These are phyloP conservation scores for Brachyrhaphis roseni DNA, from an alignment of 2,797 vertebrate genomes.

Conservation along the genomic window DNA sequence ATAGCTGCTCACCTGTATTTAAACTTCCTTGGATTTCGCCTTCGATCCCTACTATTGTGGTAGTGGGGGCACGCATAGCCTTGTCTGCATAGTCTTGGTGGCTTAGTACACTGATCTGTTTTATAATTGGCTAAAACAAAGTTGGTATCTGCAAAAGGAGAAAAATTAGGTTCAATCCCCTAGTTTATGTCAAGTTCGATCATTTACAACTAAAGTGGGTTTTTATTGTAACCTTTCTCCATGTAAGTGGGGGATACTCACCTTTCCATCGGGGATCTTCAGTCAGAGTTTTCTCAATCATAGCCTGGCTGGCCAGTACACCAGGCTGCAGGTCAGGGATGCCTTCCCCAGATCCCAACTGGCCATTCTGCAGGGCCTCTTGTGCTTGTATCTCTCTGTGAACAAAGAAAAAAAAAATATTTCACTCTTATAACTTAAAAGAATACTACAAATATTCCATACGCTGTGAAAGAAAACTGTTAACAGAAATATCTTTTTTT, in stretches of 20 bases:
- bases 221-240: not conserved
- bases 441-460: not conserved
- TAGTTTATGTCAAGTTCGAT: not conserved
- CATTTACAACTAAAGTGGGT: not conserved
- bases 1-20: slow-evolving; percentile 87
- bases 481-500: not conserved
- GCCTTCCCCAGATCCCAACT: slow-evolving; percentile 85
- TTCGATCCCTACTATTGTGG: slow-evolving; percentile 92
- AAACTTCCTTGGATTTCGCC: slow-evolving; percentile 90
- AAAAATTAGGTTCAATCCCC: not conserved
- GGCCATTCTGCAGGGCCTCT: slow-evolving; percentile 92
- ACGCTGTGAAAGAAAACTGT: not conserved
- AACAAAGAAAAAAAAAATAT: slow-evolving; percentile 29
- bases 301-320: slow-evolving; percentile 93
- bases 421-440: not conserved
- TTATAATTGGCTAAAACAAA: slow-evolving; percentile 96
- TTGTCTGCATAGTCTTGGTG: slow-evolving; percentile 93
- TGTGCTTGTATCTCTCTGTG: slow-evolving; percentile 93
- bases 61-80: slow-evolving; percentile 95
- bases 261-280: slow-evolving; percentile 97
- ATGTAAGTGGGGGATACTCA: slow-evolving; percentile 59
- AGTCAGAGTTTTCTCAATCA: slow-evolving; percentile 93
- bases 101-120: slow-evolving; percentile 93
- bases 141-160: slow-evolving; percentile 85
- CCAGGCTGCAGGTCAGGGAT: slow-evolving; percentile 90